These are phyloP conservation scores for Cylas formicarius DNA, from an alignment of 1,140 invertebrate genomes.

Conservation along the genomic window DNA sequence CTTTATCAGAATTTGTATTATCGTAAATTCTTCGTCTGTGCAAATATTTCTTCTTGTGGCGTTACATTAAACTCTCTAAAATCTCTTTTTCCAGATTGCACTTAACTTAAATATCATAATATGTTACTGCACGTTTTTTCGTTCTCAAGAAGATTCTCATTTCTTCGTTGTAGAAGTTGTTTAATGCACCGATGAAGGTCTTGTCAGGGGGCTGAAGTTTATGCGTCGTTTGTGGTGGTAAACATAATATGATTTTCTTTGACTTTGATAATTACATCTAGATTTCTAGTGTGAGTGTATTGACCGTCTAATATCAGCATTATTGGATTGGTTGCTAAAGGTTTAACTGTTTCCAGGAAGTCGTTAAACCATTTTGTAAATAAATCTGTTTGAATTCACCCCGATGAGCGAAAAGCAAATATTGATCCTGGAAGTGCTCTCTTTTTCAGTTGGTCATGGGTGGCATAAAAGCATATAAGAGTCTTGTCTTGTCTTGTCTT, in stretches of 20 bases:
- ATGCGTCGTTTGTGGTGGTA: constrained; percentile 10
- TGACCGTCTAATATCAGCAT: constrained; percentile 31
- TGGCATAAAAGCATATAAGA: no score
- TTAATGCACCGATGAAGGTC: constrained; percentile 7
- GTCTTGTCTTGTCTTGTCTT: no score
- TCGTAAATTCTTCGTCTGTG: constrained; percentile 14
- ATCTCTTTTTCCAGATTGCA: constrained; percentile 9
- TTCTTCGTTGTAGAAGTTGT: constrained; percentile 25
- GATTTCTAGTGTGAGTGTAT: constrained; percentile 25
- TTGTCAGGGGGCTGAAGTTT: constrained; percentile 12
- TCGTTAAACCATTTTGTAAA: constrained; percentile 34
- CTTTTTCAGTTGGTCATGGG: no score
- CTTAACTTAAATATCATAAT: constrained; percentile 11
- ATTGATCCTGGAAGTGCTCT: constrained; percentile 33
- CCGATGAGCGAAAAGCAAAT: constrained; percentile 33
- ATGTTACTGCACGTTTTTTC: constrained; percentile 12
- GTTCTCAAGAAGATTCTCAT: constrained; percentile 13
- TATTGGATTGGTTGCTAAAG: constrained; percentile 21
- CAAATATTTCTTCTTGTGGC: constrained; percentile 8
- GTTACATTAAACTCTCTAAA: constrained; percentile 24
- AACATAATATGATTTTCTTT: constrained; percentile 24
- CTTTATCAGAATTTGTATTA: no score
- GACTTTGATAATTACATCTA: constrained; percentile 29
- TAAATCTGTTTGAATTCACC: constrained; percentile 26
- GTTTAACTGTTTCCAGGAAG: constrained; percentile 25